phyloP scores from a whole-genome alignment of 2,888 invertebrate genomes.

The Eremobia ochroleuca region DNA sequence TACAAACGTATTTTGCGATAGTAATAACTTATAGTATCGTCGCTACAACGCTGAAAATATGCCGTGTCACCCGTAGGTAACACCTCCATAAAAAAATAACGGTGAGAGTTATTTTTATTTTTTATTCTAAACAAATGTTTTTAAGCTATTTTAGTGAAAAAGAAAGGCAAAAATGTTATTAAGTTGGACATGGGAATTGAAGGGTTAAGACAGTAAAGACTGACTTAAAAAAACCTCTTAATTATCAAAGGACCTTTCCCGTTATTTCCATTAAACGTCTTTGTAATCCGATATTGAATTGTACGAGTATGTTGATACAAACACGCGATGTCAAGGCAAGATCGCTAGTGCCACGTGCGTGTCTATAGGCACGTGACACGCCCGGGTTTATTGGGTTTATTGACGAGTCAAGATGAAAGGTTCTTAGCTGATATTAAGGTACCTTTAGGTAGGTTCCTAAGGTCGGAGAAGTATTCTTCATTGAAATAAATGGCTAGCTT shows the following conservation, averaged over 20 bases:
- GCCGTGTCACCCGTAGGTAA: too few species aligned
- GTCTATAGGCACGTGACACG: background rate
- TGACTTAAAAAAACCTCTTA: background rate
- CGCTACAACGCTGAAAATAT: too few species aligned
- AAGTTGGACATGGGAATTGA: too few species aligned
- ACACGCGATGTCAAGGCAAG: background rate
- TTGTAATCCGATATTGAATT: background rate
- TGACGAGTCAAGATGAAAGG: background rate
- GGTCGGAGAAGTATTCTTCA: background rate
- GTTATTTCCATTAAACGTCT: background rate
- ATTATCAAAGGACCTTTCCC: background rate
- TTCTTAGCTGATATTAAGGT: background rate
- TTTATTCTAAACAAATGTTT: too few species aligned
- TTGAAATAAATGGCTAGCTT: background rate
- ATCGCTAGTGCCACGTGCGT: background rate
- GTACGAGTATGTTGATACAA: background rate
- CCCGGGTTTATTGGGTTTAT: slow-evolving; percentile 3
- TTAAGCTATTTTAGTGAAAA: too few species aligned
- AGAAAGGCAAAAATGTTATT: too few species aligned
- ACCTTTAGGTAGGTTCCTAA: background rate
- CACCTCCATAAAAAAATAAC: too few species aligned
- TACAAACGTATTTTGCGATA: too few species aligned
- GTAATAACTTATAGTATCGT: too few species aligned
- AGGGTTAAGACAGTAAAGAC: too few species aligned
- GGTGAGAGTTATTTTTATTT: too few species aligned